These are phyloP conservation scores for Istiophorus platypterus DNA, from an alignment of 2,113 vertebrate species.

Conservation along the genomic window DNA sequence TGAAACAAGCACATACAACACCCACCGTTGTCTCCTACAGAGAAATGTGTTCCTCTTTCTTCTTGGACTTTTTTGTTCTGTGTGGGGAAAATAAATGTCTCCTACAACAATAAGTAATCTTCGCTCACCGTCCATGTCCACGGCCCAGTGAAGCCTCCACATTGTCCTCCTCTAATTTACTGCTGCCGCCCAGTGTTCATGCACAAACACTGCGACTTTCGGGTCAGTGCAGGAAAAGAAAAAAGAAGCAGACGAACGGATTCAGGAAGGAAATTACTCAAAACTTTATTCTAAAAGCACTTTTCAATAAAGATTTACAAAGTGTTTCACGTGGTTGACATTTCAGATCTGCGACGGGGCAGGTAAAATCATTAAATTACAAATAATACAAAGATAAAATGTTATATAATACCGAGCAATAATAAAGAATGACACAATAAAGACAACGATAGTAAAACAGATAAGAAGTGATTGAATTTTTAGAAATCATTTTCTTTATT, in stretches of 20 bases:
- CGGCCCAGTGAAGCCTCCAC: not conserved
- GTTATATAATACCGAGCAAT: not conserved
- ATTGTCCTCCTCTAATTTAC: conserved; percentile 37
- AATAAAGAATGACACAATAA: not conserved
- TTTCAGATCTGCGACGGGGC: not conserved
- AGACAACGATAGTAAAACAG: too few species aligned
- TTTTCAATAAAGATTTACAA: not conserved
- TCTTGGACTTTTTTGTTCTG: not conserved
- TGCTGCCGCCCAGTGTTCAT: conserved; percentile 74
- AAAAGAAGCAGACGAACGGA: not conserved
- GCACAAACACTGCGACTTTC: not conserved
- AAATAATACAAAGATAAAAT: not conserved
- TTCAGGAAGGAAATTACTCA: not conserved
- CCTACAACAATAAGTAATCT: conserved; percentile 5
- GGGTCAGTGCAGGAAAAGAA: too few species aligned
- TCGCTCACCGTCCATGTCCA: not conserved
- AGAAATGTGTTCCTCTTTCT: not conserved
- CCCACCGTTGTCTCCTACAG: not conserved
- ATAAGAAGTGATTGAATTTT: too few species aligned
- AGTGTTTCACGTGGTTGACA: not conserved
- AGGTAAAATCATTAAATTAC: not conserved
- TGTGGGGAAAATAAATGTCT: not conserved
- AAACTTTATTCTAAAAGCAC: not conserved
- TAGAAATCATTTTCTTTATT: too few species aligned
- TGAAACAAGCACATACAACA: not conserved